Percentiles rank a stretch among this genome's conserved stretches.
These are phyloP conservation scores for Diuraphis noxia DNA, from an alignment of 1,140 invertebrate genomes.

Conservation along the genomic window DNA sequence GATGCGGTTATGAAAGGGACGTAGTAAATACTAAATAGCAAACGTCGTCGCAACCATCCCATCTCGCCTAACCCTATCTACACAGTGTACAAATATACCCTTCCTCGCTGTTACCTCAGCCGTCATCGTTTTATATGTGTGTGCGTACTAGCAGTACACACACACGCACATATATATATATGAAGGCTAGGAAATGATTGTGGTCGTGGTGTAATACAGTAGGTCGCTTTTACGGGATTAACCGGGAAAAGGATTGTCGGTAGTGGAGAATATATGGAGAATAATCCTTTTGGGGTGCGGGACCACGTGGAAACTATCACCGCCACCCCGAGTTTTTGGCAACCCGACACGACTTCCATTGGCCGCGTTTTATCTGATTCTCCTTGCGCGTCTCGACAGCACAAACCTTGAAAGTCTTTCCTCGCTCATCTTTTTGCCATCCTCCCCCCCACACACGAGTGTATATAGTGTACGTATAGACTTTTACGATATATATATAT, in stretches of 20 bases:
- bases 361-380: conserved; percentile 30
- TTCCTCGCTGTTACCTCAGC: background rate
- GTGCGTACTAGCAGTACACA: no score
- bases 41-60: background rate
- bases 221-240: conserved; percentile 1
- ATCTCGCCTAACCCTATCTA: background rate
- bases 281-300: background rate
- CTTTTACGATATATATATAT: background rate
- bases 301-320: no score
- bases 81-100: background rate
- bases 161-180: background rate
- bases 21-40: background rate
- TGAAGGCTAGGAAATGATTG: background rate
- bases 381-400: background rate
- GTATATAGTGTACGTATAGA: background rate
- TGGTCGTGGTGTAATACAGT: background rate
- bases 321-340: conserved; percentile 21
- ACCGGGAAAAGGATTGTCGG: conserved; percentile 24
- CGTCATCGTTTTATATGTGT: background rate
- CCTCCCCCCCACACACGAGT: background rate
- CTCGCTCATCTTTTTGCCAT: background rate
- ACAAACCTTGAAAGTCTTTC: conserved; percentile 28
- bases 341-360: conserved; percentile 23
- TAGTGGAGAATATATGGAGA: background rate
- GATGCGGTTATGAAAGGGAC: background rate